These are phyloP conservation scores for Trisateles emortualis DNA, from an alignment of 2,888 invertebrate species.

Conservation along the genomic window DNA sequence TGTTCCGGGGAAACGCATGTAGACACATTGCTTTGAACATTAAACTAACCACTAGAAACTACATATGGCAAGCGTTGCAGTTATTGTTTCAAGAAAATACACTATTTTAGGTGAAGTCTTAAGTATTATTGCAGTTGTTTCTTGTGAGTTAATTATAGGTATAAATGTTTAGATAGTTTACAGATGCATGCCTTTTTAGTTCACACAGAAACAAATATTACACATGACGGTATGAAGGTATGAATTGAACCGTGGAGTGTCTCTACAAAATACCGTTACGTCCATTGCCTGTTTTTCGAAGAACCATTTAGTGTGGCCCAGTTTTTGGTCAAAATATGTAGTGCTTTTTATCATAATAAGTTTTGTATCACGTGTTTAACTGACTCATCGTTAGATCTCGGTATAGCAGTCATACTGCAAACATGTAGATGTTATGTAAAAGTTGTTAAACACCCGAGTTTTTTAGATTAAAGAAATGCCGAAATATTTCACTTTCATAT, in stretches of 20 bases:
- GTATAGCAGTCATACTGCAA: neutral
- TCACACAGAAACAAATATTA: constrained; percentile 54
- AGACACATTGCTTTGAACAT: constrained; percentile 26
- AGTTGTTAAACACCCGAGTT: constrained; percentile 3
- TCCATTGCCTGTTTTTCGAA: constrained; percentile 61
- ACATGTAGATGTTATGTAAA: constrained; percentile 5
- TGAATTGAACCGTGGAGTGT: constrained; percentile 49
- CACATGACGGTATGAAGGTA: constrained; percentile 32
- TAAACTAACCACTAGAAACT: constrained; percentile 35
- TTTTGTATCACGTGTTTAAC: neutral
- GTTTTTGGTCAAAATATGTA: constrained; percentile 49
- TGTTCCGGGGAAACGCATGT: constrained; percentile 58
- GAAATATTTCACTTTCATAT: constrained; percentile 34
- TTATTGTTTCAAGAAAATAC: constrained; percentile 20
- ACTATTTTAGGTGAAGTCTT: constrained; percentile 15
- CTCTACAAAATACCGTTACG: constrained; percentile 62
- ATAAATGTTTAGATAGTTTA: constrained; percentile 29
- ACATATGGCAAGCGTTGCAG: constrained; percentile 21
- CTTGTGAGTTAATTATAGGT: constrained; percentile 12
- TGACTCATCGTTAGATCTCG: constrained; percentile 1
- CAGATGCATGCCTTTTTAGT: constrained; percentile 41
- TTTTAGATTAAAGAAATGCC: constrained; percentile 10
- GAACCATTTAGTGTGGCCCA: constrained; percentile 65
- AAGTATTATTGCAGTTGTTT: constrained; percentile 16
- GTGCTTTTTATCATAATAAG: constrained; percentile 26